Base-by-base conservation (phyloP, 2,888 invertebrate species). In the Parnassius apollo region DNA sequence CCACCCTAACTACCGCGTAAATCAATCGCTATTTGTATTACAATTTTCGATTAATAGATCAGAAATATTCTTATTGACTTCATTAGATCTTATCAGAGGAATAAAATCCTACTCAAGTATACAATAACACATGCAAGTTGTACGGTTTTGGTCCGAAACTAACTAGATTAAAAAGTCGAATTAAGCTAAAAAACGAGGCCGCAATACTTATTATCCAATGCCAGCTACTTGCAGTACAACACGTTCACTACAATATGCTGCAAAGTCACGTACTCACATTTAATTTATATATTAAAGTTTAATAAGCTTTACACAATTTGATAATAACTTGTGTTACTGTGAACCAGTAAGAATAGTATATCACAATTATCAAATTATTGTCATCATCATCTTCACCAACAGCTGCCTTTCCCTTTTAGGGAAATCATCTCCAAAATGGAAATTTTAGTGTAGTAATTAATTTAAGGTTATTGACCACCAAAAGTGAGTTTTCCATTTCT, bases 111-210 rank as follows among this genome's bases (percentile, higher is more conserved):
- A 55, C 42, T 13, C 45, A 51, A 46, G 42, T 51, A 49, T 52
- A 64, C 51, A 57, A 57, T 54, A 42, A 62, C 46, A 25, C 42
- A 53, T 49, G 9, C 49, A 53, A 52, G 49, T 35, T 35, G 55
- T 57, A 48, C 57, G 42, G 52, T 64, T 53, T 60, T 59, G 52
- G 64, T 59, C 35, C 58, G 58, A 42, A 55, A 61, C 62, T 62
- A 69, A 56, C 69, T 65, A 67, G 72, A 75, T 75, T 77, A 81
- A 80, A 81, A 81, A 75, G 65, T 75, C 75, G 70, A 67, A 76
- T 76, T 71, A 80, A 74, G 82, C 81, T 82, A 81, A 81, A 84
- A 82, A 86, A 82, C 82, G 76, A 82, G 85, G 86, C 82, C 87
- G 81, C 68, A 65, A 68, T 75, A 70, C 80, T 80, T 77, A 79